Percentiles rank a stretch among this genome's conserved stretches.
phyloP scores from a whole-genome alignment of 2,888 invertebrate species.

The Papilio demoleus region DNA sequence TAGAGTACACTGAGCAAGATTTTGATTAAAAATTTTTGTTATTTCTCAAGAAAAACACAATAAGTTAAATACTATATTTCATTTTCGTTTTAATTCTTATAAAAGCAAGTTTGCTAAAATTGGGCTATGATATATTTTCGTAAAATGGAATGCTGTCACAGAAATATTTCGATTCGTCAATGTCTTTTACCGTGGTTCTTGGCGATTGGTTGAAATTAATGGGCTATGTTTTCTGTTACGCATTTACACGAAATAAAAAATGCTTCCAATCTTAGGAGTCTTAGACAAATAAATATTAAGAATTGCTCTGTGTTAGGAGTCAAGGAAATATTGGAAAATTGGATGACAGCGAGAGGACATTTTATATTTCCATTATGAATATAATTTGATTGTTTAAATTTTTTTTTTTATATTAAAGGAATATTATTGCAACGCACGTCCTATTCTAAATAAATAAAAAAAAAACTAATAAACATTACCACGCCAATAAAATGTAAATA shows the following conservation, averaged over 20 bases:
- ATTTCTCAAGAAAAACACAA: not conserved
- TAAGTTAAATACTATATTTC: not conserved
- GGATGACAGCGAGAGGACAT: too few relatives aligned
- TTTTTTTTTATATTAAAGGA: too few relatives aligned
- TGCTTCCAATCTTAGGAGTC: not conserved
- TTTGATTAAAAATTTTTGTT: not conserved
- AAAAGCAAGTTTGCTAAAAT: not conserved
- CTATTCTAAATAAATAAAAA: not conserved
- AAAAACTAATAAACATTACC: not conserved
- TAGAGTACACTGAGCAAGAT: too few relatives aligned
- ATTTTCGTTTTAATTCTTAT: not conserved
- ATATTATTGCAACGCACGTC: too few relatives aligned
- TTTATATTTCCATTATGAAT: too few relatives aligned
- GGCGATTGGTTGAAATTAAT: conserved; percentile 39
- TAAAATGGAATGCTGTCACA: not conserved
- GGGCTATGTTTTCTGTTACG: conserved; percentile 27
- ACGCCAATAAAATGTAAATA: conserved; percentile 18
- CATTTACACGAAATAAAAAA: not conserved
- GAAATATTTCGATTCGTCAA: conserved; percentile 13
- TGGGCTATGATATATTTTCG: not conserved
- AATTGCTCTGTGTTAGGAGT: too few relatives aligned
- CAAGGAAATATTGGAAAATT: not conserved
- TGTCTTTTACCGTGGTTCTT: conserved; percentile 32
- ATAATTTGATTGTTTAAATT: too few relatives aligned
- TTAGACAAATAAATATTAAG: too few relatives aligned